These are phyloP conservation scores for Danio choprae DNA, from an alignment of 2,797 vertebrate genomes.

Conservation along the genomic window DNA sequence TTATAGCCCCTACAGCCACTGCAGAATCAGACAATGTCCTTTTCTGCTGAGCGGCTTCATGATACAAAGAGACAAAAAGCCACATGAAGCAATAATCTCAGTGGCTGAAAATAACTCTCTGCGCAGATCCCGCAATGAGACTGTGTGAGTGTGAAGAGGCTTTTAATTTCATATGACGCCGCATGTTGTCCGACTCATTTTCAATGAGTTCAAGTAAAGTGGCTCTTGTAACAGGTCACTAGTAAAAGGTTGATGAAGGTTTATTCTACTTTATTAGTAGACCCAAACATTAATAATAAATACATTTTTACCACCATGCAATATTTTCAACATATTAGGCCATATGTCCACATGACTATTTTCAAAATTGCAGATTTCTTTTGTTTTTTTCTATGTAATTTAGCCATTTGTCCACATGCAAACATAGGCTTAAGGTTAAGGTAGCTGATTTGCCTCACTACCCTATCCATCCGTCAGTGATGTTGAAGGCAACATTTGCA, in stretches of 20 bases:
- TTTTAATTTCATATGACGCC: conserved; percentile 14
- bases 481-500: too few species aligned
- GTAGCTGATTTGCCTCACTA: too few species aligned
- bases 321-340: too few species aligned
- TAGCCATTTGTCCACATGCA: too few species aligned
- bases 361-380: too few species aligned
- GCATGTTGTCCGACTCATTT: neutral
- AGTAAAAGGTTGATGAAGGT: neutral
- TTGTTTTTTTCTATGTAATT: too few species aligned
- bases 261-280: neutral
- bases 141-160: conserved; percentile 10
- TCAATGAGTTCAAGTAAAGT: neutral
- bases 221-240: conserved; percentile 5
- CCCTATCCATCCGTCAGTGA: too few species aligned
- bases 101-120: conserved; percentile 32
- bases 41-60: neutral
- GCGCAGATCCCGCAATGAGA: neutral
- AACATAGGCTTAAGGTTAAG: too few species aligned
- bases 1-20: neutral
- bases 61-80: conserved; percentile 32
- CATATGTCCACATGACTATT: too few species aligned
- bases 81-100: conserved; percentile 17
- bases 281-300: neutral
- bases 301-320: neutral
- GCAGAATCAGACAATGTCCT: conserved; percentile 13